Percentiles rank a stretch among this genome's conserved stretches.
Evolutionary conservation across 2,888 invertebrate genomes (phyloP).

Genomic region (Chesias legatella): DNA sequence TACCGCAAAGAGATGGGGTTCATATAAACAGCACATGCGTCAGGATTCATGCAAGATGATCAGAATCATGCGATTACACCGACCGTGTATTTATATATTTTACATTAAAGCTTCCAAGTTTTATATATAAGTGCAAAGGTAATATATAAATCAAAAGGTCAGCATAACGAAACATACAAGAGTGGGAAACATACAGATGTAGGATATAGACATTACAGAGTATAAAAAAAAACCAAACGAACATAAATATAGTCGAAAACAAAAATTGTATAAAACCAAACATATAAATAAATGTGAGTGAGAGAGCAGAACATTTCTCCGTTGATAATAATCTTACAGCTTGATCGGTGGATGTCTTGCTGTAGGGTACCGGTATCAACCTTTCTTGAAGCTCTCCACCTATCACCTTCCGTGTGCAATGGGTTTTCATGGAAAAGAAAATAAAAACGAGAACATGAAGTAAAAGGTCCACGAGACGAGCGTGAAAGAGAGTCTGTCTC

Average conservation of each 20-base stretch:
- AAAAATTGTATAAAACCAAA: conserved; percentile 58
- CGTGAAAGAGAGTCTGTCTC: conserved; percentile 29
- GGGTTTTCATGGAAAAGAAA: conserved; percentile 89
- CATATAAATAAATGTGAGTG: conserved; percentile 61
- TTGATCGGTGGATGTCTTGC: conserved; percentile 99
- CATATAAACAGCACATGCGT: conserved; percentile 57
- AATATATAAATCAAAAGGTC: conserved; percentile 52
- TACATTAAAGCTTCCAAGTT: conserved; percentile 10
- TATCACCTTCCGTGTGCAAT: conserved; percentile 98
- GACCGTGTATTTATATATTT: conserved; percentile 46
- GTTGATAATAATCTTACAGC: conserved; percentile 90
- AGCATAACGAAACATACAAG: conserved; percentile 51
- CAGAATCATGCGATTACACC: conserved; percentile 51
- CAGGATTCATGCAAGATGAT: conserved; percentile 49
- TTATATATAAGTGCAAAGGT: conserved; percentile 16
- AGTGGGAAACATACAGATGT: conserved; percentile 58
- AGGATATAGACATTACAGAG: conserved; percentile 69
- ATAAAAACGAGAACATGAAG: conserved; percentile 79
- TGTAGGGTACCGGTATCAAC: conserved; percentile 99
- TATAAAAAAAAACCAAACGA: conserved; percentile 54
- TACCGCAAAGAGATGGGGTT: conserved; percentile 21
- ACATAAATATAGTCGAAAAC: conserved; percentile 40
- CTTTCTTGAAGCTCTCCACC: conserved; percentile 99
- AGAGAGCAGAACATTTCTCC: conserved; percentile 53
- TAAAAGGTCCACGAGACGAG: conserved; percentile 60